Evolutionary conservation across 2,888 invertebrate genomes (phyloP).

Genomic region (Homarus gammarus): DNA sequence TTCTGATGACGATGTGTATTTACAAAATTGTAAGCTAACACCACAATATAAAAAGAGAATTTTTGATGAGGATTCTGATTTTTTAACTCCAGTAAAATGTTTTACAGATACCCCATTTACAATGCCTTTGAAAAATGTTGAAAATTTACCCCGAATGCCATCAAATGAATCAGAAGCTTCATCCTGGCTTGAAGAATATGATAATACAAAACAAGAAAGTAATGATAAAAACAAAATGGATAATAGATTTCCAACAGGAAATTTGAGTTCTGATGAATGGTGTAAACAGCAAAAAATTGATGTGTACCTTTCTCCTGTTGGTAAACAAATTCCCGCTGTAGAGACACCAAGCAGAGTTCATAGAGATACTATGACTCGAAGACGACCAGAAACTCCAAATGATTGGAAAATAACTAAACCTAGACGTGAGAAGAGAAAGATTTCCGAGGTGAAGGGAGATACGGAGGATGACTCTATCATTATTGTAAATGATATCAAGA

Average conservation of each 20-base stretch:
- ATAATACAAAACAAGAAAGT: not conserved
- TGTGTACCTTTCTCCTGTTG: conserved; percentile 27
- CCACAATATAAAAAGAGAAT: conserved; percentile 22
- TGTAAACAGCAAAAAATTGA: conserved; percentile 33
- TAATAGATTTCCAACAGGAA: not conserved
- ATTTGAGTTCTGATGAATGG: not conserved
- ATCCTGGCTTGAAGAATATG: not conserved
- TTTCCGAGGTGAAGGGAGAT: not conserved
- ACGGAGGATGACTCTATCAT: not conserved
- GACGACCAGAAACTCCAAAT: conserved; percentile 28
- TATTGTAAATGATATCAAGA: not conserved
- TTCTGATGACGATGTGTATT: not conserved
- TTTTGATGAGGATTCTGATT: conserved; percentile 58
- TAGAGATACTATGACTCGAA: not conserved
- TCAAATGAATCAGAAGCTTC: not conserved
- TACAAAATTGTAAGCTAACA: not conserved
- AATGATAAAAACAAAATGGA: not conserved
- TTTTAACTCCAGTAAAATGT: conserved; percentile 38
- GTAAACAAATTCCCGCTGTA: not conserved
- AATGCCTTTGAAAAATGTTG: conserved; percentile 55
- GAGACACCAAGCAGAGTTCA: not conserved
- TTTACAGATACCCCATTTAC: not conserved
- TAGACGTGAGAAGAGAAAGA: conserved; percentile 22
- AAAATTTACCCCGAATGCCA: conserved; percentile 45
- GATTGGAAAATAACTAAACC: conserved; percentile 50